A percentile compares a stretch with the other conserved stretches of the same genome.
Evolutionary conservation across 2,888 invertebrate genomes (phyloP).

Genomic region (Tholera decimalis): DNA sequence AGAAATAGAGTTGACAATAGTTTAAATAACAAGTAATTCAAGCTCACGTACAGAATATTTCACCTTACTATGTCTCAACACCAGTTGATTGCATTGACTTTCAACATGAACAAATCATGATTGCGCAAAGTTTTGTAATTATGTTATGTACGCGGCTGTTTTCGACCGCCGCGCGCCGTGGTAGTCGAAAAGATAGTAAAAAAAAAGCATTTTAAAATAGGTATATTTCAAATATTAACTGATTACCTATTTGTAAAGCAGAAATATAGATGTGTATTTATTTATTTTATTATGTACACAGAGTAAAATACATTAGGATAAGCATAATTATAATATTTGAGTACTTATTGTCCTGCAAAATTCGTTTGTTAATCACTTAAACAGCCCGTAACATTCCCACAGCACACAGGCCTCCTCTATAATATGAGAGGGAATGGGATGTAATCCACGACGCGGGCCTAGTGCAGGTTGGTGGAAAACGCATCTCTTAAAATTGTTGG

Average conservation of each 20-base stretch:
- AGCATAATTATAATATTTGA: too few relatives aligned
- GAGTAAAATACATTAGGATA: too few relatives aligned
- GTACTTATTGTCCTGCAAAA: too few relatives aligned
- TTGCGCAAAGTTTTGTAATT: constrained; percentile 56
- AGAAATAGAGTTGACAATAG: constrained; percentile 33
- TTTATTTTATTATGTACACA: too few relatives aligned
- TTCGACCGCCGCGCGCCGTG: constrained; percentile 1
- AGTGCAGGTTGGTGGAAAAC: too few relatives aligned
- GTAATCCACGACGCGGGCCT: too few relatives aligned
- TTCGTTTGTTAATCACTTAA: too few relatives aligned
- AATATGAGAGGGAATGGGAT: too few relatives aligned
- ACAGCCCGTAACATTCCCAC: too few relatives aligned
- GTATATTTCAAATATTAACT: background rate
- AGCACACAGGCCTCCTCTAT: too few relatives aligned
- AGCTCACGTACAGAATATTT: constrained; percentile 51
- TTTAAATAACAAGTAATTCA: constrained; percentile 8
- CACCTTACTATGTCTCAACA: constrained; percentile 45
- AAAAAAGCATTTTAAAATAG: background rate
- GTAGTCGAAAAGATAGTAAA: background rate
- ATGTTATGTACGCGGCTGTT: constrained; percentile 4
- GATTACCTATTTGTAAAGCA: background rate
- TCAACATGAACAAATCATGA: constrained; percentile 54
- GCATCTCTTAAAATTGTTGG: too few relatives aligned
- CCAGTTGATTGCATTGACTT: constrained; percentile 59
- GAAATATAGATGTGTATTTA: too few relatives aligned